Percentiles rank a stretch among this genome's conserved stretches.
Evolutionary conservation across 2,888 invertebrate species (phyloP).

Genomic region (Copidosoma aretas): DNA sequence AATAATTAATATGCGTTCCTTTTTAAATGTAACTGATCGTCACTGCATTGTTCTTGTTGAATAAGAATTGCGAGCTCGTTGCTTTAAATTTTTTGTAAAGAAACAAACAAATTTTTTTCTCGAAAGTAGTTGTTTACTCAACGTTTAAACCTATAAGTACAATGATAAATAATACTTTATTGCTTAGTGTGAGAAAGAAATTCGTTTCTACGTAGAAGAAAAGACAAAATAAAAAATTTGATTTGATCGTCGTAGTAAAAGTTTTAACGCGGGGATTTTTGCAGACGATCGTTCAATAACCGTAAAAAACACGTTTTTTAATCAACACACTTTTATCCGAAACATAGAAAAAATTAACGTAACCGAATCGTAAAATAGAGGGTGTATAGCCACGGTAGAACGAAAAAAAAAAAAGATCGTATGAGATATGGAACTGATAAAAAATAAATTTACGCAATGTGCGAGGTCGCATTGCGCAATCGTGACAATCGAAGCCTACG

Average conservation of each 20-base stretch:
- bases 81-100: too few relatives aligned
- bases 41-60: constrained; percentile 1
- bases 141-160: constrained; percentile 21
- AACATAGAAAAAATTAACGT: too few relatives aligned
- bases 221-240: constrained; percentile 9
- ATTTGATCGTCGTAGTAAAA: too few relatives aligned
- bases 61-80: too few relatives aligned
- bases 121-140: constrained; percentile 24
- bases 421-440: not conserved
- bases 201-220: constrained; percentile 7
- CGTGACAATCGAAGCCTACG: constrained; percentile 31
- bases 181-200: constrained; percentile 16
- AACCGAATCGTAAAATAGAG: too few relatives aligned
- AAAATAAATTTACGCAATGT: constrained; percentile 14
- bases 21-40: constrained; percentile 5
- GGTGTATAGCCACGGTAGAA: too few relatives aligned
- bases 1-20: constrained; percentile 20
- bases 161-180: constrained; percentile 24
- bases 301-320: too few relatives aligned
- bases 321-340: too few relatives aligned
- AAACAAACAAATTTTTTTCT: not conserved
- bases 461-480: constrained; percentile 10
- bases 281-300: too few relatives aligned
- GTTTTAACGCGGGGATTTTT: too few relatives aligned
- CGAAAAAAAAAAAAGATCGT: too few relatives aligned